Percentiles rank a stretch among this genome's conserved stretches.
Conservation (phyloP, 2,113 vertebrate genomes). For the Tauraco erythrolophus region DNA sequence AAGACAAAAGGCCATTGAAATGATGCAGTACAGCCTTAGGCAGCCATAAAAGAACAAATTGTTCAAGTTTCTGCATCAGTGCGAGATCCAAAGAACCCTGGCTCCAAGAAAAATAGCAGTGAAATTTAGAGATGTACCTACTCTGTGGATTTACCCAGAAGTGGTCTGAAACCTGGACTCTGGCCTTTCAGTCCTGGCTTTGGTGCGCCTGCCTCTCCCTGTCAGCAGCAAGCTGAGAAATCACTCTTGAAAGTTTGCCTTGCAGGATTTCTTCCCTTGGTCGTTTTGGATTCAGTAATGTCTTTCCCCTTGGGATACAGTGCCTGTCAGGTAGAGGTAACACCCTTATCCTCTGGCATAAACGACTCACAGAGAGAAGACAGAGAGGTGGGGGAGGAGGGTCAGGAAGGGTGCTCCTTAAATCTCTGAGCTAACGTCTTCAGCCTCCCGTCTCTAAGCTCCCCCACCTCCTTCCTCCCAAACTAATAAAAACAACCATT, state of each 20-base stretch:
- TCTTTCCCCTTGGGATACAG: neutral
- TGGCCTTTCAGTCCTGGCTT: neutral
- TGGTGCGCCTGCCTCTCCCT: conserved; percentile 1
- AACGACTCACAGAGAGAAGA: neutral
- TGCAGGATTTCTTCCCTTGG: neutral
- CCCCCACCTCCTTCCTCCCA: neutral
- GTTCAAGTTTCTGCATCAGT: conserved; percentile 52
- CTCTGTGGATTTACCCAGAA: neutral
- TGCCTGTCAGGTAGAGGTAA: neutral
- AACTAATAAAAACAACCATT: conserved; percentile 34
- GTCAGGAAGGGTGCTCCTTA: neutral
- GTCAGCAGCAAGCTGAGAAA: conserved; percentile 56
- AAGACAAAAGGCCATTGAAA: conserved; percentile 69
- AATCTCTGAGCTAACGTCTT: neutral
- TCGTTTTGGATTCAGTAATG: neutral
- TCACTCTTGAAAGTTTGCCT: conserved; percentile 44
- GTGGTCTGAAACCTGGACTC: neutral
- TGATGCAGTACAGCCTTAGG: conserved; percentile 60
- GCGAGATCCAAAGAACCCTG: conserved; percentile 12
- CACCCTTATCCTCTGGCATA: neutral
- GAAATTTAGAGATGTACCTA: conserved; percentile 27
- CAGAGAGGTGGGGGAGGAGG: neutral
- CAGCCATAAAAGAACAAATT: conserved; percentile 63
- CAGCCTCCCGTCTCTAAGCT: neutral
- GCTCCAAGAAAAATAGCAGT: conserved; percentile 25